Evolutionary conservation across 2,888 invertebrate species (phyloP), one percentile per base, ranked within the genome.

Genomic region (Chelonus formosanus): DNA sequence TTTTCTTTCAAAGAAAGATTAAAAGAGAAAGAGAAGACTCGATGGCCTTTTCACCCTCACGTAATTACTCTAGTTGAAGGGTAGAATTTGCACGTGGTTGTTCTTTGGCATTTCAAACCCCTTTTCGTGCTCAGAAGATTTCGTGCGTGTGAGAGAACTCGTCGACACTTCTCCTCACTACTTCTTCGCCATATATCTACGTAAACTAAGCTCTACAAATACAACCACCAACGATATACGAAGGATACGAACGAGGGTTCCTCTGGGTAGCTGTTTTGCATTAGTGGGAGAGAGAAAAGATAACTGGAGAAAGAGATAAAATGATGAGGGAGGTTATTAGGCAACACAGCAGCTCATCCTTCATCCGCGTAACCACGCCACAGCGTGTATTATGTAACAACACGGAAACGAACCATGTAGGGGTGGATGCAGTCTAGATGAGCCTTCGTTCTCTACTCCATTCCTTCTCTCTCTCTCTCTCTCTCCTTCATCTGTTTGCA

Each of bases 361-460:
- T 83, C 82, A 83, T 82, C 80, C 78, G 77, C 76, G 80, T 79
- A 80, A 79, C 83, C 80, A 76, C 80, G 80, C 79, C 76, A 80
- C 81, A 81, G 77, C 80, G 79, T 84, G 81, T 82, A 84, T 84
- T 83, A 84, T 84, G 82, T 82, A 84, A 82, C 82, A 81, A 80
- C 82, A 80, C 79, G 80, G 80, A 82, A 83, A 83, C 82, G 81
- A 82, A 82, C 77, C 78, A 75, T 73, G 76, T 72, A 74, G 75
- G 70, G 70, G 67, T 69, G 68, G 67, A 71, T 71, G 72, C 67
- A 73, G 70, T 65, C 67, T 71, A 64, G 71, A 70, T 69, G 70
- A 70, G 64, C 57, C 58, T 54, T 58, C 58, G 48, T 40, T 43
- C 57, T 53, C 40, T 52, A 6, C 8, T 54, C 47, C 34, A 52